Conservation (phyloP, 2,113 vertebrate species). For the Pomatostomus ruficeps region DNA sequence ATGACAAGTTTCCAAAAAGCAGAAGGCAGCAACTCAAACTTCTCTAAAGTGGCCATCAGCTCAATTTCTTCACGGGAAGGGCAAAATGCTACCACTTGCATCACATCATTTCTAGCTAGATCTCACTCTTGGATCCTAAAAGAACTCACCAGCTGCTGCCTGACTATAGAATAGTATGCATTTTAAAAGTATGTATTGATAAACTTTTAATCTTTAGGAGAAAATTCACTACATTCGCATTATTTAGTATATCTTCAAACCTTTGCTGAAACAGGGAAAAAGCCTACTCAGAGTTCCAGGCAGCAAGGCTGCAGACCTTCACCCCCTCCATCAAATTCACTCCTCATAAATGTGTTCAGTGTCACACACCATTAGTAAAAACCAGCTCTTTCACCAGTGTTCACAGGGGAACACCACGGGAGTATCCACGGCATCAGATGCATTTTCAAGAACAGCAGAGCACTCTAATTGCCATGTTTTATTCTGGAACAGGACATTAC, state of each 20-base stretch:
- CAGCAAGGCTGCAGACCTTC: neutral
- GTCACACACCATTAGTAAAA: neutral
- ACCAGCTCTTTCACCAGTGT: fast-evolving
- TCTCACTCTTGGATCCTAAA: neutral
- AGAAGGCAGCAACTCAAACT: neutral
- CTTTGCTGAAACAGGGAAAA: neutral
- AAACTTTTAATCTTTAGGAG: neutral
- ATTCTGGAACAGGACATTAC: neutral
- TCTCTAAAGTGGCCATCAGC: neutral
- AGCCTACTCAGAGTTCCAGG: neutral
- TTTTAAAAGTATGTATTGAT: neutral
- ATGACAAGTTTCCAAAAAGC: neutral
- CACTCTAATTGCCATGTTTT: neutral
- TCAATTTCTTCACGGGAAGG: neutral
- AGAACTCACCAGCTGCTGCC: neutral
- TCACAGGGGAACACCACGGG: neutral
- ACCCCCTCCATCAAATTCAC: too few relatives aligned
- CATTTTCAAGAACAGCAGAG: neutral
- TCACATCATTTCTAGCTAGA: neutral
- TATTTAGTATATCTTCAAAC: neutral
- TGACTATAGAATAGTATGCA: neutral
- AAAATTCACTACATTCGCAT: neutral
- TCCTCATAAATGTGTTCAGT: fast-evolving
- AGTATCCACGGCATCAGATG: neutral
- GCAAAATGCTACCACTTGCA: neutral